Evolutionary conservation across 2,113 vertebrate genomes (phyloP).

Genomic region (Scomber colias): DNA sequence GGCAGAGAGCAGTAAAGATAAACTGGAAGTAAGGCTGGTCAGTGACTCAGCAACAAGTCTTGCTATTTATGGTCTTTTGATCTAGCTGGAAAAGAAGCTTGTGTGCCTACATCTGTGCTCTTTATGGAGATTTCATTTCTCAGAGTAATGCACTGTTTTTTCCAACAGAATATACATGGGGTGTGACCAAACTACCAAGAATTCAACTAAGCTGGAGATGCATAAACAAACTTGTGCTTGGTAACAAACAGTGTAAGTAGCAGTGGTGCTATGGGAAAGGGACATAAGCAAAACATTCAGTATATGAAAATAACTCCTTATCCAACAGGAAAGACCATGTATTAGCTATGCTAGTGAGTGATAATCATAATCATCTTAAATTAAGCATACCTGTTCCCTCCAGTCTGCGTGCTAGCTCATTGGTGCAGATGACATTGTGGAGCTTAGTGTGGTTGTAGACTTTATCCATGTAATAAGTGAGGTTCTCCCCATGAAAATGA

Average conservation of each 20-base stretch:
- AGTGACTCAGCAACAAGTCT: background rate
- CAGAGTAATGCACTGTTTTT: no score
- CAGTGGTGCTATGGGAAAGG: no score
- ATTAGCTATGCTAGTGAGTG: background rate
- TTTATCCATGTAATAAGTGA: fast-evolving
- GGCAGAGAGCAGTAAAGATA: background rate
- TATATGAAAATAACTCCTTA: no score
- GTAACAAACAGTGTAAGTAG: no score
- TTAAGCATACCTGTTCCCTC: slow-evolving; percentile 83
- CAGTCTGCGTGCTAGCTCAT: slow-evolving; percentile 86
- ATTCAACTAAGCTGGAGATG: no score
- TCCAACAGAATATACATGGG: no score
- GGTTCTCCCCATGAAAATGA: slow-evolving; percentile 82
- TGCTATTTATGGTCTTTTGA: background rate
- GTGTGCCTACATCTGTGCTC: no score
- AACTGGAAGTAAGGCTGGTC: background rate
- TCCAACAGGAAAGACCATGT: background rate
- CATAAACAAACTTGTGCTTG: no score
- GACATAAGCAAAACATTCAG: no score
- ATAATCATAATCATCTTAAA: background rate
- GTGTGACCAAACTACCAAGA: no score
- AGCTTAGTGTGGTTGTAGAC: slow-evolving; percentile 90
- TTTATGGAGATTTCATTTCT: no score
- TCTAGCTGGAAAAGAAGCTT: no score
- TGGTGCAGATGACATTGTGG: slow-evolving; percentile 88